Conservation (phyloP, 92 coral and sea anemone genomes). For the Siderastrea radians region DNA sequence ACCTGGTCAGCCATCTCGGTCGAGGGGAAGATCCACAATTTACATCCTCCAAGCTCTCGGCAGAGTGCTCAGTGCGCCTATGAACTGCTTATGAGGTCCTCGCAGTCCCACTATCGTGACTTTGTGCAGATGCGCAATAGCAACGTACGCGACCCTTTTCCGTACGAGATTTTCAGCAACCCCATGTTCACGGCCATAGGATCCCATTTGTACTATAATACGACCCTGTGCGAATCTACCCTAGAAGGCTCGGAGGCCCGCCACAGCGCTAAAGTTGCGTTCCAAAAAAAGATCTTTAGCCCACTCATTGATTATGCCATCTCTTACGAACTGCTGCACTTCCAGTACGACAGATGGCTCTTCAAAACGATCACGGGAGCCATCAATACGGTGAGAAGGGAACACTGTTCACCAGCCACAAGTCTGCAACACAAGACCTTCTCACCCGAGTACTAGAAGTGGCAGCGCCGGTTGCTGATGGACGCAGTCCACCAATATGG, state of each 20-base stretch:
- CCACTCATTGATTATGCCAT: background rate
- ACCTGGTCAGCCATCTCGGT: background rate
- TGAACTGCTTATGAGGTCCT: background rate
- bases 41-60: too few relatives aligned
- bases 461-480: constrained; percentile 59
- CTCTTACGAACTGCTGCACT: constrained; percentile 55
- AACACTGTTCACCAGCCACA: constrained; percentile 53
- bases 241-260: background rate
- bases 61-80: constrained; percentile 1
- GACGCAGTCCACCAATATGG: constrained; percentile 52
- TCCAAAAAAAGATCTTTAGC: background rate
- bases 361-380: constrained; percentile 64
- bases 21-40: background rate
- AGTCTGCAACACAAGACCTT: constrained; percentile 17
- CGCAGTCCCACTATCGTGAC: background rate
- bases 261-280: constrained; percentile 26
- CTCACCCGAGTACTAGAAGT: constrained; percentile 48
- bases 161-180: background rate
- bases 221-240: constrained; percentile 52
- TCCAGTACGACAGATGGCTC: constrained; percentile 57
- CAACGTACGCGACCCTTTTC: background rate
- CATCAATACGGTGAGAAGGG: constrained; percentile 10
- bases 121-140: constrained; percentile 2
- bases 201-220: constrained; percentile 30
- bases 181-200: constrained; percentile 26